Base-by-base conservation (phyloP, 2,797 vertebrate genomes). In the Oreonectes daqikongensis region DNA sequence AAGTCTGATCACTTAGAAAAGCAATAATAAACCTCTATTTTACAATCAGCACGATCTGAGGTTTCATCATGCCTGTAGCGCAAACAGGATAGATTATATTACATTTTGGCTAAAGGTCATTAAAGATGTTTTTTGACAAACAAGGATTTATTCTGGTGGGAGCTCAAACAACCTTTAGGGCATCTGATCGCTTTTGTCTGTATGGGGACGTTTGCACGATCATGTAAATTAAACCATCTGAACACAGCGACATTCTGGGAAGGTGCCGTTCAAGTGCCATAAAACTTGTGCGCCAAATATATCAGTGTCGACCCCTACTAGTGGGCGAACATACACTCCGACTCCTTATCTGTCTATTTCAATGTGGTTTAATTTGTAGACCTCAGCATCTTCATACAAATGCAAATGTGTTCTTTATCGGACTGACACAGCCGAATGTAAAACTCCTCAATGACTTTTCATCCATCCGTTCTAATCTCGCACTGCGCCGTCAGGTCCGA, bases 351-450 rank as follows among this genome's bases (percentile, higher is more conserved):
- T 60, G 35, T 60, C 57, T 73, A 52, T 78, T 14, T 53, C 61
- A 70, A 71, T 24, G 65, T 71, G 38, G 42, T 66, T 72, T 67
- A 35, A 67, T 77, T 79, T 71, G 72, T 72, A 72, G 46, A 69
- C 66, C 24, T 30, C 42, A 48, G 76, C 55, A 81, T 73, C 72
- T 80, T 80, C 67, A 80, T 72, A 72, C 53, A 72, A 69, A 83
- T 83, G 81, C 77, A 78, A 76, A 82, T 73, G 74, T 59, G 20
- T 77, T 40, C 76, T 81, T 82, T 69, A 85, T 81, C 76, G 15
- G 28, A 64, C 38, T 69, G 61, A 72, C 77, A 79, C 35, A 40
- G 67, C 72, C 44, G 65, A 72, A 82, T 72, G 57, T 71, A 61
- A 82, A 79, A 76, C 69, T 79, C 57, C 68, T 78, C 71, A 74